These are phyloP conservation scores for Oenanthe melanoleuca DNA, from an alignment of 2,113 vertebrate species.

Conservation along the genomic window DNA sequence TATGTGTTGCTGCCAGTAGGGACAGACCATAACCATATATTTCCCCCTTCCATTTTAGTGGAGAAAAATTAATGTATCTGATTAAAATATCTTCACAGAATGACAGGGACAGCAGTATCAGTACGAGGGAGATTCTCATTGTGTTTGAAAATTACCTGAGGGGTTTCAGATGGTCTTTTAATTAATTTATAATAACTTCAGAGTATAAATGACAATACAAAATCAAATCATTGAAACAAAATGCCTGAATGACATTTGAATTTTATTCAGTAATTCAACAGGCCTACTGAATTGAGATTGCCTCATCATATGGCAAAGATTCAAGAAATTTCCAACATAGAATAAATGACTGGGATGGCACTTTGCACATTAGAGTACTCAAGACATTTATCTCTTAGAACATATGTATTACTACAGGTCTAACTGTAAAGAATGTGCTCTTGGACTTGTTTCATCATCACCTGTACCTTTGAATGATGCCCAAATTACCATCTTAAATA, in stretches of 20 bases:
- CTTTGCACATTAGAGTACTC: neutral
- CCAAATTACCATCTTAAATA: neutral
- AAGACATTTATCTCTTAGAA: neutral
- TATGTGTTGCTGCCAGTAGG: neutral
- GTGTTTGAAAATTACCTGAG: conserved; percentile 47
- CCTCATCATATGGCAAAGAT: neutral
- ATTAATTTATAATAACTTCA: conserved; percentile 58
- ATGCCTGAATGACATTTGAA: neutral
- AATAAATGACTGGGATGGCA: accelerated
- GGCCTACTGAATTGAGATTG: neutral
- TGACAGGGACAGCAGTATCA: neutral
- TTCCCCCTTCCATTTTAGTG: conserved; percentile 1
- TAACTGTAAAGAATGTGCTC: neutral
- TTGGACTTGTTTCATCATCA: neutral
- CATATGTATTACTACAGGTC: neutral
- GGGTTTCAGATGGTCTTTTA: conserved; percentile 47
- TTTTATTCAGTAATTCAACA: neutral
- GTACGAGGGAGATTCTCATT: neutral
- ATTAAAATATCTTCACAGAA: conserved; percentile 52
- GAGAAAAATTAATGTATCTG: conserved; percentile 36
- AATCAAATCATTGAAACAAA: conserved; percentile 37
- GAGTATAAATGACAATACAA: conserved; percentile 26
- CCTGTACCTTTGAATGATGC: neutral
- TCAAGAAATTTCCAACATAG: neutral
- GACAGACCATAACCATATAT: neutral